phyloP scores from a whole-genome alignment of 1,140 invertebrate genomes.

The Monomorium pharaonis region DNA sequence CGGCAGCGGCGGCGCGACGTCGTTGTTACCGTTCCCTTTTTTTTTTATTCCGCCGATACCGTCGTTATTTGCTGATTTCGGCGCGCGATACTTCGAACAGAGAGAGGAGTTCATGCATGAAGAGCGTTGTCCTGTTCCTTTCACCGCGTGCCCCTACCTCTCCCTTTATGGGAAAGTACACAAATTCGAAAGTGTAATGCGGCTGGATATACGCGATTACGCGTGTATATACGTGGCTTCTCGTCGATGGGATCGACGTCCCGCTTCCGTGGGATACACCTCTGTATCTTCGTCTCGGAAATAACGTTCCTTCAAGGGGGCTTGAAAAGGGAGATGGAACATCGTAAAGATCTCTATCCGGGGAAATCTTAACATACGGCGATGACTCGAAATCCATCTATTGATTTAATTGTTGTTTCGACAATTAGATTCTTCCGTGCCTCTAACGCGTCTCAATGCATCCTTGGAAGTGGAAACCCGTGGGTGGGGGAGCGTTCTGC shows the following conservation, averaged over 20 bases:
- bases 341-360: not conserved
- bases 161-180: slow-evolving; percentile 52
- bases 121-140: slow-evolving; percentile 51
- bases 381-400: not conserved
- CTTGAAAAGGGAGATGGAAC: not conserved
- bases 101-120: slow-evolving; percentile 55
- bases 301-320: not conserved
- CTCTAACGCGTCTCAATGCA: not conserved
- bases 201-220: slow-evolving; percentile 9
- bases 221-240: not conserved
- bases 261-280: not conserved
- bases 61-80: slow-evolving; percentile 56
- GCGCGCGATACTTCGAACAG: slow-evolving; percentile 50
- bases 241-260: not conserved
- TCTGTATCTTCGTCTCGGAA: not conserved
- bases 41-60: slow-evolving; percentile 34
- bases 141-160: slow-evolving; percentile 33
- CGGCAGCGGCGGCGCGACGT: slow-evolving; percentile 40
- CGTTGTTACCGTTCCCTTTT: slow-evolving; percentile 45
- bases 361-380: not conserved
- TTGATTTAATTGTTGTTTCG: not conserved
- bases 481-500: not conserved
- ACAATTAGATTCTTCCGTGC: not conserved
- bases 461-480: not conserved
- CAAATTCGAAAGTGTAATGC: slow-evolving; percentile 56